A percentile compares a stretch with the other conserved stretches of the same genome.
These are phyloP conservation scores for Cassiopea andromeda DNA, from an alignment of 30 jellyfish, hydroid and myxozoan genomes.

Conservation along the genomic window DNA sequence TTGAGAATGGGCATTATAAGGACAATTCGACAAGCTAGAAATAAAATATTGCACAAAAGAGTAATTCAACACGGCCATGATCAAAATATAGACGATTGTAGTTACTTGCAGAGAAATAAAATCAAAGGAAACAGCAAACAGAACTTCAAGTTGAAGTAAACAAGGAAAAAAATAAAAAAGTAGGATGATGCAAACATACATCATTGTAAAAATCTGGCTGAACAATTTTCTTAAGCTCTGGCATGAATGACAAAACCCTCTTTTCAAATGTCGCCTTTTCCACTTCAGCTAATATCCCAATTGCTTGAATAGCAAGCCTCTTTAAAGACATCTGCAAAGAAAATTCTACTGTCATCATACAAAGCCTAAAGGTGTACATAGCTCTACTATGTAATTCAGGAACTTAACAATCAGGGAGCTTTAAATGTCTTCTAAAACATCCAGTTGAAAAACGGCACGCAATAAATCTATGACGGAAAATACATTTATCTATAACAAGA, in stretches of 20 bases:
- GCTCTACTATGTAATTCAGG: too few species aligned
- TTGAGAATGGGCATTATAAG: not conserved
- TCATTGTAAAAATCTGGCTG: slow-evolving; percentile 6
- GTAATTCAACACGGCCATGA: not conserved
- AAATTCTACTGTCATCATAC: too few species aligned
- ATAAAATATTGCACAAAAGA: too few species aligned
- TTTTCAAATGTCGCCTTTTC: slow-evolving; percentile 73
- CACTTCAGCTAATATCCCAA: slow-evolving; percentile 89
- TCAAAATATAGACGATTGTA: not conserved
- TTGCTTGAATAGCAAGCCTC: slow-evolving; percentile 67
- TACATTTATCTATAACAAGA: too few species aligned
- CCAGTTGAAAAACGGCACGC: too few species aligned
- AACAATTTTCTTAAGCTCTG: slow-evolving; percentile 34
- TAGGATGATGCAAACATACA: not conserved
- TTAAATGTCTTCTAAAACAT: too few species aligned
- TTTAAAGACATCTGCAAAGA: slow-evolving; percentile 56
- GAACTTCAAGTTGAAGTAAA: not conserved
- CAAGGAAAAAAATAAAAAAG: not conserved
- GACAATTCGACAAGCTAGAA: too few species aligned
- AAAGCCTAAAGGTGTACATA: too few species aligned
- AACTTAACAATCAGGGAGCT: too few species aligned
- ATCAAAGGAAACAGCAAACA: not conserved
- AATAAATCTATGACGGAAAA: too few species aligned
- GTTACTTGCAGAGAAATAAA: not conserved
- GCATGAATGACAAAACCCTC: slow-evolving; percentile 51